These are phyloP conservation scores for Automeris io DNA, from an alignment of 2,888 invertebrate genomes.

Conservation along the genomic window DNA sequence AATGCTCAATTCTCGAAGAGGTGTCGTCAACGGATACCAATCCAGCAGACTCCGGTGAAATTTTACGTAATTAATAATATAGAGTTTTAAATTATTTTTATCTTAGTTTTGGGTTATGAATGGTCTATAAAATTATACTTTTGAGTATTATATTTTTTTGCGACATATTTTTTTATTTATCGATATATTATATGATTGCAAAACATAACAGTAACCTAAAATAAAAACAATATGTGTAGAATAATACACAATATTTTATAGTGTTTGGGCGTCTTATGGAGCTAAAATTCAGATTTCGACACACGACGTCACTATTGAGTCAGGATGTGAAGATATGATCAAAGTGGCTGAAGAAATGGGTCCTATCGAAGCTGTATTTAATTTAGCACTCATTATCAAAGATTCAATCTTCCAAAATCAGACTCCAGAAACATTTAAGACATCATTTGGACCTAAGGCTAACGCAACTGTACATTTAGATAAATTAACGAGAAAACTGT, in stretches of 20 bases:
- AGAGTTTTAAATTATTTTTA: not conserved
- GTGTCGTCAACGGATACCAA: constrained; percentile 90
- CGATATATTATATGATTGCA: too few species aligned
- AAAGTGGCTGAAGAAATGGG: constrained; percentile 79
- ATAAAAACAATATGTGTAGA: too few species aligned
- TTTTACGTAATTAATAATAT: not conserved
- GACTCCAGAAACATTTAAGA: constrained; percentile 80
- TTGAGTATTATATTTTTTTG: too few species aligned
- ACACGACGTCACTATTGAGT: constrained; percentile 81
- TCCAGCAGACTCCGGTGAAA: constrained; percentile 79
- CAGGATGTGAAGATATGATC: constrained; percentile 84
- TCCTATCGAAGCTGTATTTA: constrained; percentile 90
- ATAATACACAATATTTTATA: too few species aligned
- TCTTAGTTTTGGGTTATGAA: too few species aligned
- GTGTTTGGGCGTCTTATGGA: constrained; percentile 84
- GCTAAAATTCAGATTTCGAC: constrained; percentile 82
- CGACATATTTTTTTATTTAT: too few species aligned
- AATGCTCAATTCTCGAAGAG: constrained; percentile 87
- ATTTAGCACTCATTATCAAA: constrained; percentile 88
- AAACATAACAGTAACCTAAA: too few species aligned
- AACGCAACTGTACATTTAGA: constrained; percentile 88
- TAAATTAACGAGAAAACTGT: constrained; percentile 56
- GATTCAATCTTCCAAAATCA: constrained; percentile 89
- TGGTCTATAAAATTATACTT: too few species aligned
- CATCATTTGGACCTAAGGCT: constrained; percentile 87